Base-by-base conservation (phyloP, 2,113 vertebrate species). In the Pogona vitticeps region DNA sequence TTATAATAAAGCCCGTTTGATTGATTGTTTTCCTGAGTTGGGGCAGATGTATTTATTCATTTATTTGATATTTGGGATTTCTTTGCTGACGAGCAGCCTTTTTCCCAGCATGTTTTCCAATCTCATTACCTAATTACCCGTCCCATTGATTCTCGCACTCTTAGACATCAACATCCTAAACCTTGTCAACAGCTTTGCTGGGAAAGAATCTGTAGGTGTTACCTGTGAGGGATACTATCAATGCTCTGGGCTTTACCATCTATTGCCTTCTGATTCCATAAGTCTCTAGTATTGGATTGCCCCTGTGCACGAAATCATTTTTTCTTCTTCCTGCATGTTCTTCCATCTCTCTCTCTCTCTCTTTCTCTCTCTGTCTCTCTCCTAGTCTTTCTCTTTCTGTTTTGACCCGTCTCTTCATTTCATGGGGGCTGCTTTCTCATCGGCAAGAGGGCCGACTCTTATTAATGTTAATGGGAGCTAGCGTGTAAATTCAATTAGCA, bases 121-220 rank as follows among this genome's bases (percentile, higher is more conserved):
- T 52, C 36, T 73, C 40, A 58, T 78, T 40, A 81, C 38, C 76
- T 28, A 31, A 23, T 33, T 84, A 38, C 3, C 21, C 0, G 15
- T 56, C 73, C 40, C 10, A 68, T 76, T 79, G 84, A 56, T 83
- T 86, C 80, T 75, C 0, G 0, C 15, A 21, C 79, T 52, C 59
- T 58, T 81, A 89, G 75, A 59, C 81, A 56, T 26, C 17, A 23
- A 40, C 82, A 89, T 88, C 21, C n/a, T 71, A 86, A 90, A 80
- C 23, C 67, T 36, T 83, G 59, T 88, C 70, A 84, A 81, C 82
- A 1, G 58, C 46, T 10, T 67, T 56, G 85, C 7, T 26, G 0
- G 1, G 59, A 90, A 86, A 52, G 20, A 61, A 10, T 56, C 26
- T 42, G 15, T 52, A 80, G 79, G 90, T 18, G 63, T 67, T n/a